These are phyloP conservation scores for Drosophila mercatorum DNA, from an alignment of 2,888 invertebrate species.

Conservation along the genomic window DNA sequence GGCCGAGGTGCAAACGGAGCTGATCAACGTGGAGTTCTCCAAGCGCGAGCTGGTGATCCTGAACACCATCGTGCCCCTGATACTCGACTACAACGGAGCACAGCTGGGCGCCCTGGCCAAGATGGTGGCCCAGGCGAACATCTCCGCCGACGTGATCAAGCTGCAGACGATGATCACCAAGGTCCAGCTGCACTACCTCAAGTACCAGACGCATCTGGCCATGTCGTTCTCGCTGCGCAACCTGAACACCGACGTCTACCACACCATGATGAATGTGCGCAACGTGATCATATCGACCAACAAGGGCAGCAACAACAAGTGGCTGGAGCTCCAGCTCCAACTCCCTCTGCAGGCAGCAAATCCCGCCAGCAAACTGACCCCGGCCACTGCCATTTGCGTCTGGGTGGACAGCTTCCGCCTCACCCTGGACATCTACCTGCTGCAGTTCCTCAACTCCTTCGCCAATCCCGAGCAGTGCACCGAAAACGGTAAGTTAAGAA, in stretches of 20 bases:
- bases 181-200: slow-evolving; percentile 47
- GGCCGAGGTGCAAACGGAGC: slow-evolving; percentile 70
- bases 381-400: slow-evolving; percentile 66
- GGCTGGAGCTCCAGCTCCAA: slow-evolving; percentile 80
- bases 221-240: slow-evolving; percentile 58
- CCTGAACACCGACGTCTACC: slow-evolving; percentile 64
- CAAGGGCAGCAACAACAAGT: slow-evolving; percentile 65
- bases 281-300: slow-evolving; percentile 61
- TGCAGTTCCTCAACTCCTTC: slow-evolving; percentile 78
- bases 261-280: slow-evolving; percentile 59
- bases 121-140: slow-evolving; percentile 39
- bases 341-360: slow-evolving; percentile 45
- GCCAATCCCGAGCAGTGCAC: slow-evolving; percentile 24
- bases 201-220: slow-evolving; percentile 63
- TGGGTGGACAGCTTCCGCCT: slow-evolving; percentile 79
- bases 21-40: slow-evolving; percentile 76
- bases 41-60: slow-evolving; percentile 75
- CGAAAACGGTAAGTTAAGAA: slow-evolving; percentile 43
- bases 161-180: slow-evolving; percentile 64
- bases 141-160: slow-evolving; percentile 60
- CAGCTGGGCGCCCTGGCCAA: slow-evolving; percentile 40
- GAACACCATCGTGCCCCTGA: slow-evolving; percentile 50
- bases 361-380: slow-evolving; percentile 12
- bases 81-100: slow-evolving; percentile 37
- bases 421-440: slow-evolving; percentile 65